These are phyloP conservation scores for Trachelus tabidus DNA, from an alignment of 2,888 invertebrate species.

Conservation along the genomic window DNA sequence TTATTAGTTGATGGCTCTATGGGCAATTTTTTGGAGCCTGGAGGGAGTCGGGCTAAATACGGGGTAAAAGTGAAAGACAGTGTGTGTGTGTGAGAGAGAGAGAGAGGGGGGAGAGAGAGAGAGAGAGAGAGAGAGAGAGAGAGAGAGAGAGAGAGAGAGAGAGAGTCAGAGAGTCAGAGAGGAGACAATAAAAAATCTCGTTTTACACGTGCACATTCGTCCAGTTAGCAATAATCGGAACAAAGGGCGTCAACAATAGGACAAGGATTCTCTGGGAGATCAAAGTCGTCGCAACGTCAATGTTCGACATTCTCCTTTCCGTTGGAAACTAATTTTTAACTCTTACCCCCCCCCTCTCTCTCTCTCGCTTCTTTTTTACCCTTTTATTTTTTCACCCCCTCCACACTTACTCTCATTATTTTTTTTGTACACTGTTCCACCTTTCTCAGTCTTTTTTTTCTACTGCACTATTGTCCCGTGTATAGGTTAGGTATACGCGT, in stretches of 20 bases:
- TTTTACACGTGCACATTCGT: no score
- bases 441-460: background rate
- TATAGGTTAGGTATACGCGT: no score
- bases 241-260: conserved; percentile 32
- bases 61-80: no score
- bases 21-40: no score
- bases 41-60: no score
- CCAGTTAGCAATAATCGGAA: conserved; percentile 29
- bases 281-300: conserved; percentile 20
- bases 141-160: no score
- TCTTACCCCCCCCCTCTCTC: conserved; percentile 15
- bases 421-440: background rate
- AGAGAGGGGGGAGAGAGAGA: no score
- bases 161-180: no score
- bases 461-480: background rate
- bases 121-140: no score
- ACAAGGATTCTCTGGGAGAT: conserved; percentile 23
- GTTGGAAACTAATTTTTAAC: conserved; percentile 43
- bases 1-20: no score
- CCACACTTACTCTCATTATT: background rate
- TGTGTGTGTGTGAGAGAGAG: no score
- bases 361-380: conserved; percentile 13
- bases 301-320: conserved; percentile 14
- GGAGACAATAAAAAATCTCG: no score
- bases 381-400: background rate